Conservation (phyloP, 2,797 vertebrate genomes). For the Darevskia nairensis region DNA sequence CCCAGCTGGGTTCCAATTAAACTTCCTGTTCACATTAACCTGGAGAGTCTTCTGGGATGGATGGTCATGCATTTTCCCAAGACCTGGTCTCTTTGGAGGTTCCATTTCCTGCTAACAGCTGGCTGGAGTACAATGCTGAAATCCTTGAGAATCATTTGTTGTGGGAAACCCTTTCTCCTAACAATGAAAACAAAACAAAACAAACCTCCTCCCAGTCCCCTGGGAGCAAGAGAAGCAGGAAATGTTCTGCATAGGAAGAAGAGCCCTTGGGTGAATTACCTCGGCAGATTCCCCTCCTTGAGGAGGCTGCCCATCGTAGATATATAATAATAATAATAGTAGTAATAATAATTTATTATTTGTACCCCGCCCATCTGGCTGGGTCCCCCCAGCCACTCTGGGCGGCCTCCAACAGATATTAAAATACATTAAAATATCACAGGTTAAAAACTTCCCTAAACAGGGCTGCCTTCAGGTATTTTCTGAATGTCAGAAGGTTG, state of each 20-base stretch:
- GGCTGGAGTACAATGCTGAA: conserved; percentile 55
- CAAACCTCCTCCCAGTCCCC: background rate
- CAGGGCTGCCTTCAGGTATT: too few species aligned
- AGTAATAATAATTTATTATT: too few species aligned
- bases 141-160: conserved; percentile 50
- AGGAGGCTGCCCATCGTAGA: too few species aligned
- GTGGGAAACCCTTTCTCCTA: conserved; percentile 34
- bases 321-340: too few species aligned
- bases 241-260: background rate
- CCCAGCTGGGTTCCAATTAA: conserved; percentile 70
- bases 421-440: too few species aligned
- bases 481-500: too few species aligned
- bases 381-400: too few species aligned
- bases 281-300: too few species aligned
- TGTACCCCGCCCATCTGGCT: too few species aligned
- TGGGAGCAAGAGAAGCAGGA: too few species aligned
- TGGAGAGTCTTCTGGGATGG: conserved; percentile 43
- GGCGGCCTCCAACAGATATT: too few species aligned
- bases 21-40: conserved; percentile 60
- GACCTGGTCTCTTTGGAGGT: conserved; percentile 52
- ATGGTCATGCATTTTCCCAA: conserved; percentile 59
- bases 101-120: conserved; percentile 48
- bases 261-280: background rate
- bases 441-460: too few species aligned
- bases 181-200: background rate